A percentile compares a stretch with the other conserved stretches of the same genome.
Evolutionary conservation across 2,888 invertebrate genomes (phyloP).

Genomic region (Tetranychus piercei): DNA sequence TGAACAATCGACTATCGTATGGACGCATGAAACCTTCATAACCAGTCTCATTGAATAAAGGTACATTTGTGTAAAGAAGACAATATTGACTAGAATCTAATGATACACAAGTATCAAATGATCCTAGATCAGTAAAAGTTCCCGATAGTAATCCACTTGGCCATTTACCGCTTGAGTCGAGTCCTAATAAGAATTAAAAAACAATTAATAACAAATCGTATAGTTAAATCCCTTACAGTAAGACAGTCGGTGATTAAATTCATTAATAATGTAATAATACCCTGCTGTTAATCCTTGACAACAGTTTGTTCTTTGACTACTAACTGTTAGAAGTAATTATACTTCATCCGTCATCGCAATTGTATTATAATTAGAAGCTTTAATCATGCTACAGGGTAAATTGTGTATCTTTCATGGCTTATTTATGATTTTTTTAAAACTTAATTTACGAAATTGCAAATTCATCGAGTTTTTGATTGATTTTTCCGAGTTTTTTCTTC

Average conservation of each 20-base stretch:
- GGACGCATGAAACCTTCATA: neutral
- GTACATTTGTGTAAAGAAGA: conserved; percentile 1
- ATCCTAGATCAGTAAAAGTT: neutral
- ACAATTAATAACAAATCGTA: neutral
- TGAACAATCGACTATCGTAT: neutral
- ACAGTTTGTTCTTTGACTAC: neutral
- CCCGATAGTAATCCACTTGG: neutral
- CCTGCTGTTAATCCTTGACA: no score
- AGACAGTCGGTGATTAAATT: no score
- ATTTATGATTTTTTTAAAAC: no score
- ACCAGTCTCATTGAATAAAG: neutral
- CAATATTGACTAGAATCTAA: conserved; percentile 1
- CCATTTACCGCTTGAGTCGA: neutral
- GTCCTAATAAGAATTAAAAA: neutral
- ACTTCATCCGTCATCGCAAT: neutral
- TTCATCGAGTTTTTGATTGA: no score
- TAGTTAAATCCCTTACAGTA: no score
- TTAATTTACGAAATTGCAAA: no score
- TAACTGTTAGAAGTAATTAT: no score
- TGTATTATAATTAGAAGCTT: no score
- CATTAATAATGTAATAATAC: no score
- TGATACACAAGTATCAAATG: conserved; percentile 1
- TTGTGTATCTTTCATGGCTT: no score
- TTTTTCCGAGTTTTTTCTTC: no score
- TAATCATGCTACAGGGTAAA: no score